phyloP scores from a whole-genome alignment of 1,140 invertebrate genomes.

The Eurosta solidaginis region DNA sequence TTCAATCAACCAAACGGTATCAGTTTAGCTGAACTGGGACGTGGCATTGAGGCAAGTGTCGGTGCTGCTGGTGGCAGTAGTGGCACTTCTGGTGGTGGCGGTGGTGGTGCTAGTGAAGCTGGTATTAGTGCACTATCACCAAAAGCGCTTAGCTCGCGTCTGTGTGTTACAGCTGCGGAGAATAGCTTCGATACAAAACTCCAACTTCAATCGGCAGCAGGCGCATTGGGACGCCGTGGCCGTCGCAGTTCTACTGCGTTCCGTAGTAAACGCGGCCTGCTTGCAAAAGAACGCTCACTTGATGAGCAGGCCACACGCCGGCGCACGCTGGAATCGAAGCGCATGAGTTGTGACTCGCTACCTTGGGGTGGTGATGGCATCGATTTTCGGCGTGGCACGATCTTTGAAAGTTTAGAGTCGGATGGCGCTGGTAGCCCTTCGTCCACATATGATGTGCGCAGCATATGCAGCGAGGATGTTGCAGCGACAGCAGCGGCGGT shows the following conservation, averaged over 20 bases:
- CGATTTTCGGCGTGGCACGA: slow-evolving; percentile 53
- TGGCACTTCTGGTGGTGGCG: not conserved
- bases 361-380: slow-evolving; percentile 54
- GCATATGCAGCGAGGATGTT: slow-evolving; percentile 52
- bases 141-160: slow-evolving; percentile 16
- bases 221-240: slow-evolving; percentile 45
- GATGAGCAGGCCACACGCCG: slow-evolving; percentile 57
- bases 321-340: slow-evolving; percentile 56
- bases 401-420: slow-evolving; percentile 56
- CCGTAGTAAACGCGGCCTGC: slow-evolving; percentile 55
- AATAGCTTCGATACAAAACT: slow-evolving; percentile 38
- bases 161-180: slow-evolving; percentile 37
- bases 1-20: slow-evolving; percentile 46
- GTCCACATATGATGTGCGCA: slow-evolving; percentile 46
- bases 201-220: slow-evolving; percentile 44
- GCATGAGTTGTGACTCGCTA: slow-evolving; percentile 57
- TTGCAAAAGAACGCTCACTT: slow-evolving; percentile 56
- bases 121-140: slow-evolving; percentile 27
- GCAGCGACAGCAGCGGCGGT: slow-evolving; percentile 42
- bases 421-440: slow-evolving; percentile 41
- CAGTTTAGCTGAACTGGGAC: slow-evolving; percentile 50
- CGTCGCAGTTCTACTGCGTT: slow-evolving; percentile 45
- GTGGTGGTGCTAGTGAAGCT: slow-evolving; percentile 35
- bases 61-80: slow-evolving; percentile 30
- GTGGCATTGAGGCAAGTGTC: not conserved